phyloP scores from a whole-genome alignment of 2,113 vertebrate genomes.

The Epinephelus cyanopodus region DNA sequence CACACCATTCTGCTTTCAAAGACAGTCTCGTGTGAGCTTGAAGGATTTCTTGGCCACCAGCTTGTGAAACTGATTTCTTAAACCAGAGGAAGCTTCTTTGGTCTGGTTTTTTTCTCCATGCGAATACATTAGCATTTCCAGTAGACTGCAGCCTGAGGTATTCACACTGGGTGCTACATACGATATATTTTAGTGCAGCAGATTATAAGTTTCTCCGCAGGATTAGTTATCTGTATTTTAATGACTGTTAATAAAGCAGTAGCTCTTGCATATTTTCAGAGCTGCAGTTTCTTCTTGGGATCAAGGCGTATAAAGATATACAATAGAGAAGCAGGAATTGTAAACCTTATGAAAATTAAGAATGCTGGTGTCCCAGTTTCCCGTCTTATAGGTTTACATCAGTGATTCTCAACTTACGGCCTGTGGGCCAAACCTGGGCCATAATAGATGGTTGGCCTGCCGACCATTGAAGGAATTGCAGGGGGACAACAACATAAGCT shows the following conservation, averaged over 20 bases:
- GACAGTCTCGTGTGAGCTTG: not conserved
- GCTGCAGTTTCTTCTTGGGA: not conserved
- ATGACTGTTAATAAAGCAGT: not conserved
- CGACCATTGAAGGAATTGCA: no score
- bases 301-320: not conserved
- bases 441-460: no score
- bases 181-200: not conserved
- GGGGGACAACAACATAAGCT: no score
- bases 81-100: constrained; percentile 14
- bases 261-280: not conserved
- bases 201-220: not conserved
- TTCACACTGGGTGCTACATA: not conserved
- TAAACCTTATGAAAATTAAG: not conserved
- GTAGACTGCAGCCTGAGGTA: constrained; percentile 6
- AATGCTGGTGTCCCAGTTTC: not conserved
- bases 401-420: not conserved
- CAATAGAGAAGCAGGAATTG: no score
- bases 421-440: no score
- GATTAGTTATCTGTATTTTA: not conserved
- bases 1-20: not conserved
- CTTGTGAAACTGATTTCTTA: constrained; percentile 35
- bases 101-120: not conserved
- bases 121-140: constrained; percentile 47
- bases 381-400: not conserved
- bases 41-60: constrained; percentile 40